Percentiles rank a stretch among this genome's conserved stretches.
These are phyloP conservation scores for Trachelus troglodyta DNA, from an alignment of 2,888 invertebrate genomes.

Conservation along the genomic window DNA sequence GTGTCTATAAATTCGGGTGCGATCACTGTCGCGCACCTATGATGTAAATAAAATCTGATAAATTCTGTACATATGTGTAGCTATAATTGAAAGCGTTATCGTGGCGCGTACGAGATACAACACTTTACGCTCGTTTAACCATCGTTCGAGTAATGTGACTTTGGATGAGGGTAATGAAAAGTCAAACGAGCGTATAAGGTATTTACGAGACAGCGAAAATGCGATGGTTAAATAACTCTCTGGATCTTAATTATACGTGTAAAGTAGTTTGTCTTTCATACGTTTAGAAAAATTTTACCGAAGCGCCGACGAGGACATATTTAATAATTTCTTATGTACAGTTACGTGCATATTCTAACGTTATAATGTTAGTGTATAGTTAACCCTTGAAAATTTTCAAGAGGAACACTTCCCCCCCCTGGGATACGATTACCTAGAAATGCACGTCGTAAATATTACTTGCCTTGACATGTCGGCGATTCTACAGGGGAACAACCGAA, in stretches of 20 bases:
- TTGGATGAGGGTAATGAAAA: not conserved
- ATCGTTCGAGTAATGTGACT: not conserved
- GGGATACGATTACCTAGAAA: not conserved
- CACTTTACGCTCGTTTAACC: not conserved
- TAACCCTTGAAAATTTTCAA: not conserved
- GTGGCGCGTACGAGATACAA: not conserved
- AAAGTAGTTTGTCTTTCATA: not conserved
- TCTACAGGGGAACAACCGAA: not conserved
- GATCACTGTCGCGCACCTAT: not conserved
- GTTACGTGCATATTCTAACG: not conserved
- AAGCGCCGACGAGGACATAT: not conserved
- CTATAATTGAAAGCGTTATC: not conserved
- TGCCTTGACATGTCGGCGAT: not conserved
- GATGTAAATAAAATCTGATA: not conserved
- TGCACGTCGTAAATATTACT: not conserved
- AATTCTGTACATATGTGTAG: not conserved
- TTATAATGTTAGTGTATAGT: not conserved
- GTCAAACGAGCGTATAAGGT: not conserved
- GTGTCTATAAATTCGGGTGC: not conserved
- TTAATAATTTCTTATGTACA: not conserved
- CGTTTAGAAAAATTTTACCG: not conserved
- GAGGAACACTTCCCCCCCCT: not conserved
- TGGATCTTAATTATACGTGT: not conserved
- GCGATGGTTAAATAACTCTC: not conserved
- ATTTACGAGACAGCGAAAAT: not conserved